Evolutionary conservation across 2,797 vertebrate genomes (phyloP).

Genomic region (Lepidocolaptes lacrymiger): DNA sequence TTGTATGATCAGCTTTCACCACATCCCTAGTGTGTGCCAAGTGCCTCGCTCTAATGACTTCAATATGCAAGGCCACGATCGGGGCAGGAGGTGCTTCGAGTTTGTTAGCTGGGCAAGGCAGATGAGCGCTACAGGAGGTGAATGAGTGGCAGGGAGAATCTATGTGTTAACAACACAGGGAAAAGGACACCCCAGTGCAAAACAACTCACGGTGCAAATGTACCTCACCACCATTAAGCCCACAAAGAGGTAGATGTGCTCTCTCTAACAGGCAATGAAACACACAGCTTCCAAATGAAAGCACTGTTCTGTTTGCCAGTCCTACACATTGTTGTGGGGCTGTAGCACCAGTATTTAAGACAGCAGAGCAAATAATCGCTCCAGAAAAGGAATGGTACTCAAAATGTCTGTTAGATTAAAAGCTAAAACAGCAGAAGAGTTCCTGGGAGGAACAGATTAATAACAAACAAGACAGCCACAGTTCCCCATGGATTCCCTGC

Average conservation of each 20-base stretch:
- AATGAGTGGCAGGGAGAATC: background rate
- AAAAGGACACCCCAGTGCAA: background rate
- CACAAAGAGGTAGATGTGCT: background rate
- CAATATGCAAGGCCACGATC: constrained; percentile 39
- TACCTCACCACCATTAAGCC: background rate
- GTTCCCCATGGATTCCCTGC: background rate
- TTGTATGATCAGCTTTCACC: constrained; percentile 19
- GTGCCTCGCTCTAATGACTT: constrained; percentile 29
- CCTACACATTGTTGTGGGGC: background rate
- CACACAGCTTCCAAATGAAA: background rate
- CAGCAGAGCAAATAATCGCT: background rate
- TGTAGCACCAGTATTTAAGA: background rate
- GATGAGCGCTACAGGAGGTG: background rate
- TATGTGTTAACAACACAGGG: background rate
- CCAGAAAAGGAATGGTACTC: constrained; percentile 25
- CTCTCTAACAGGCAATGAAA: background rate
- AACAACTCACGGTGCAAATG: background rate
- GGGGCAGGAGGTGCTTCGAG: constrained; percentile 24
- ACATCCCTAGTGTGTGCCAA: background rate
- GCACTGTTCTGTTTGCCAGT: background rate
- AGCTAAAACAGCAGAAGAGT: background rate
- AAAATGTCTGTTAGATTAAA: constrained; percentile 13
- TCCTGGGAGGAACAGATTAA: constrained; percentile 12
- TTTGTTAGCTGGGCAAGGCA: constrained; percentile 35
- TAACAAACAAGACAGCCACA: constrained; percentile 7